These are phyloP conservation scores for Thereva unica DNA, from an alignment of 2,888 invertebrate species.

Conservation along the genomic window DNA sequence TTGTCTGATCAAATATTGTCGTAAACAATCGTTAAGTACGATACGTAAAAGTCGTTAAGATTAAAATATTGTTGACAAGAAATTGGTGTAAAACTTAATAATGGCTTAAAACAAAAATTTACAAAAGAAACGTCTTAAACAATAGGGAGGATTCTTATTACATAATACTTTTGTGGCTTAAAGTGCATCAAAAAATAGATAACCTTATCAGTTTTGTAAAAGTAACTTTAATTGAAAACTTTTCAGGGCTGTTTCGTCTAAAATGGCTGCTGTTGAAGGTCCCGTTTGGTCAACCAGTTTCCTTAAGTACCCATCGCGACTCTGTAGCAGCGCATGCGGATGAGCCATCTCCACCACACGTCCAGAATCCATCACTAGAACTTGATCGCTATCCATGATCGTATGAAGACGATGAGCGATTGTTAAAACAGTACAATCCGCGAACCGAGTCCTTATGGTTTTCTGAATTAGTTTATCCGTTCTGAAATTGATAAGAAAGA, in stretches of 20 bases:
- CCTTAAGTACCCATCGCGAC: conserved; percentile 65
- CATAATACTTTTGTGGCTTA: no score
- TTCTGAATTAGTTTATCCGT: conserved; percentile 85
- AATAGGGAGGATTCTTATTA: no score
- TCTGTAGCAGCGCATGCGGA: conserved; percentile 68
- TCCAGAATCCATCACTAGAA: conserved; percentile 82
- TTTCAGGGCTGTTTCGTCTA: conserved; percentile 65
- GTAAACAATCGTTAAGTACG: no score
- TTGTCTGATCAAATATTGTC: no score
- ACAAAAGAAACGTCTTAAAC: no score
- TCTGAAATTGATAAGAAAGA: conserved; percentile 55
- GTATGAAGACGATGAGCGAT: conserved; percentile 91
- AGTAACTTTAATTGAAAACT: conserved; percentile 46
- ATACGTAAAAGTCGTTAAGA: no score
- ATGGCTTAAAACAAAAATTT: no score
- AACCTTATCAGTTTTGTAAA: no score
- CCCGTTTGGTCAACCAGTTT: conserved; percentile 74
- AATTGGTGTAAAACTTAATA: no score
- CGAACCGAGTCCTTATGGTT: conserved; percentile 79
- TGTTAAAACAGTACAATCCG: conserved; percentile 82
- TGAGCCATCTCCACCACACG: conserved; percentile 74
- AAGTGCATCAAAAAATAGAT: no score
- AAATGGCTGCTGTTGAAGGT: conserved; percentile 61
- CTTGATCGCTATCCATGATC: conserved; percentile 86
- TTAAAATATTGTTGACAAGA: no score